Base-by-base conservation (phyloP, 1,140 invertebrate species). In the Dinoponera quadriceps region DNA sequence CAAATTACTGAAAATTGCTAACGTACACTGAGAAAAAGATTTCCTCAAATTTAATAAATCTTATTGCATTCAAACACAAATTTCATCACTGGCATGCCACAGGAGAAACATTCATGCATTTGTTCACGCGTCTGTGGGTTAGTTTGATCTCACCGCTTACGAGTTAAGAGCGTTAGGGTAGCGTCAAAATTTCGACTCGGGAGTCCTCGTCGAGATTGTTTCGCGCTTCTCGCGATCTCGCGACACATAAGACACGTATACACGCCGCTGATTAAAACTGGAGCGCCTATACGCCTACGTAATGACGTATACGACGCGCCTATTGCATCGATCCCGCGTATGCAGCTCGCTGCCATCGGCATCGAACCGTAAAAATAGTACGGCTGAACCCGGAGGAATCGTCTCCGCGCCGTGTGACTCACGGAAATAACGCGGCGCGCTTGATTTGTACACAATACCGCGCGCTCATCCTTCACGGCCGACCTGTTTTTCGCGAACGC, bases 371-470 rank as follows among this genome's bases (percentile, higher is more conserved):
- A 74, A 74, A 74, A 74, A 44, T 44, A 74, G 51, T 60, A 3
- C 33, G 16, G 55, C 16, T 27, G n/a, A 73, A 73, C 16, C 3
- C 44, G 38, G 29, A n/a, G n/a, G 38, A 25, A 18, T 59, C 22
- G 22, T 74, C 54, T 73, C 33, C 18, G 33, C 33, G 33, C 44
- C 22, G n/a, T 5, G 20, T 60, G 25, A 18, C 16, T 38, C 20
- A 14, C 38, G 9, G 71, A 60, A 74, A 74, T 74, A 74, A 74
- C 22, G 38, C 22, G 20, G 9, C 9, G 29, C 2, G n/a, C 51
- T 55, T 60, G 55, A 60, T 60, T 74, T 74, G 22, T 57, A 73
- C 33, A 59, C 51, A 72, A 72, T 72, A 13, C 54, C 33, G 33
- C 54, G 9, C 20, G 29, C 20, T 59, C n/a, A n/a, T 29, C 38